Base-by-base conservation (phyloP, 2,888 invertebrate genomes). In the Trachelus iudaicus region DNA sequence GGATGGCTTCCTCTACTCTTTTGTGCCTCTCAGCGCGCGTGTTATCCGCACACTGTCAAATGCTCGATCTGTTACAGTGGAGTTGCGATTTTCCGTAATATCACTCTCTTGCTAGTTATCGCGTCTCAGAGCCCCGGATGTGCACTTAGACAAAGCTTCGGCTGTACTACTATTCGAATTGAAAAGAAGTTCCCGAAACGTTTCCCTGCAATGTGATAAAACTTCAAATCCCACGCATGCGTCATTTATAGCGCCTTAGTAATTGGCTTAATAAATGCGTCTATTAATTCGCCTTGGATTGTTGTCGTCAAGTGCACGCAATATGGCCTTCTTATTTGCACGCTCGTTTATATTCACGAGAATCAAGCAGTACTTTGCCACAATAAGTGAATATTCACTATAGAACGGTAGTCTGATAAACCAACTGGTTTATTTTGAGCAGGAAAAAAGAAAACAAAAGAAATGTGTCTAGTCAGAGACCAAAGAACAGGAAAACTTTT, bases 91-190 rank as follows among this genome's bases (percentile, higher is more conserved):
- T 37, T 13, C 37, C 37, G 37, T 4, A 37, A 13, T 37, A 37
- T 37, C 13, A 13, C 4, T 37, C 13, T 37, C 37, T 37, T 37
- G 37, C 37, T 37, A 13, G 4, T 13, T 37, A 37, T 37, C 4
- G 1, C 37, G 37, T 13, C 13, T 13, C 13, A 13, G 13, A 37
- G 13, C 37, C 4, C 37, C 37, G 37, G 13, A 37, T 37, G 4
- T 37, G 37, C 1, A 13, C 3, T 37, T 37, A 37, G 4, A 37
- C 37, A 37, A 13, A 37, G 37, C 4, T 13, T 37, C 37, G 37
- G 13, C 4, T 37, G 37, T 73, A 69, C 77, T 81, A 81, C 83
- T 79, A 80, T 83, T 71, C 11, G n/a, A 6, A 13, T 15, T 34
- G 37, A 34, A 34, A 40, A 69, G 30, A 56, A 56, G 56, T 56